Base-by-base conservation (phyloP, 2,888 invertebrate genomes). In the Sinotaia quadrata region DNA sequence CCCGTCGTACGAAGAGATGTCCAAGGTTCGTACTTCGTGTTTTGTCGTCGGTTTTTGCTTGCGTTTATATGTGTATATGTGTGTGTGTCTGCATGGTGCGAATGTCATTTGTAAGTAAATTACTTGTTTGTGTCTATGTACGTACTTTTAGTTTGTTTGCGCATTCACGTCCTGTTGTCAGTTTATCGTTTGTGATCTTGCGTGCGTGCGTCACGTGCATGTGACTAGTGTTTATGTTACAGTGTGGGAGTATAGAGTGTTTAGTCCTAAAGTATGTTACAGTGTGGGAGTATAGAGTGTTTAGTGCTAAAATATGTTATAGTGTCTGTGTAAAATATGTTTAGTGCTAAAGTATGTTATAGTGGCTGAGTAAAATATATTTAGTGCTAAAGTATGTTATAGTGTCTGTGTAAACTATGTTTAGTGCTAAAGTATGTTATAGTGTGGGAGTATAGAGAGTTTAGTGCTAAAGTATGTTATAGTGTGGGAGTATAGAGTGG, bases 1-100 rank as follows among this genome's bases (percentile, higher is more conserved):
- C 58, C 81, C 81, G 0, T 67, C 77, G 8, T 71, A 70, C 1
- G 67, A 74, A 8, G 72, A 78, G 29, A 70, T 83, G n/a, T 79
- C 79, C 1, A 69, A 67, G 72, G 49, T 78, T n/a, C 61, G n/a
- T 81, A 82, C 41, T 10, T 41, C 10, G 10, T 41, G 41, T 12
- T 15, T 41, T 10, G 10, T 12, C 41, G 41, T 41, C 41, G 18
- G 10, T 41, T 41, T 15, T 15, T 41, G 41, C n/a, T 41, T 10
- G 41, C 41, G 8, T 12, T 41, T 15, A 41, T 41, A 12, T 41
- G 41, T 41, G 41, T 15, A 41, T 41, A 18, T n/a, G 36, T 3
- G 15, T 56, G 56, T 56, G 56, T 52, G 52, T 52, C 29, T 33
- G 56, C 4, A 36, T 2, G 34, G 33, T 33, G 18, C 41, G 15